A percentile compares a stretch with the other conserved stretches of the same genome.
phyloP scores from a whole-genome alignment of 2,113 vertebrate species.

The Plestiodon gilberti region DNA sequence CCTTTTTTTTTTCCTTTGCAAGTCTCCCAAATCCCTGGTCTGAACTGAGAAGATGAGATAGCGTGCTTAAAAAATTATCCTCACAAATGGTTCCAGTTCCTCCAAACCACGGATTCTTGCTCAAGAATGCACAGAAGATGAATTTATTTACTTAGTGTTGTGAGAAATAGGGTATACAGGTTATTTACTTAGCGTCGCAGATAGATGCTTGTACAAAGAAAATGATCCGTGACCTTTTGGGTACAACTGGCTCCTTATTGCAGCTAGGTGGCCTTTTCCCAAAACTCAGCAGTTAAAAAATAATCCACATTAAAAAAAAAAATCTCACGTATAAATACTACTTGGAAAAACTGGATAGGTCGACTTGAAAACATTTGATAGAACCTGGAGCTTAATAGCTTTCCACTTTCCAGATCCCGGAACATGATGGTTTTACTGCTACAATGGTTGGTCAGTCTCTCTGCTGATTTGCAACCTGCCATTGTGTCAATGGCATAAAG shows the following conservation, averaged over 20 bases:
- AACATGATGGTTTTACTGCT: no score
- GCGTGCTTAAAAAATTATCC: constrained; percentile 67
- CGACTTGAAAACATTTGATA: no score
- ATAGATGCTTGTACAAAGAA: constrained; percentile 38
- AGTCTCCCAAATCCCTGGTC: constrained; percentile 26
- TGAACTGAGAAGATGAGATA: constrained; percentile 74
- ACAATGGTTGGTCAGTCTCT: no score
- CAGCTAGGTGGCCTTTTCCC: background rate
- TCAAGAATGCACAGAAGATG: background rate
- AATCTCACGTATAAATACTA: no score
- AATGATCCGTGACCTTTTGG: constrained; percentile 12
- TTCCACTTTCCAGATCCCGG: no score
- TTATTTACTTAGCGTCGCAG: constrained; percentile 18
- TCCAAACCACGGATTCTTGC: constrained; percentile 52
- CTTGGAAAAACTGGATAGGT: no score
- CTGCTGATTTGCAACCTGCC: background rate
- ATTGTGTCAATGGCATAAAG: background rate
- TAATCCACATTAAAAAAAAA: no score
- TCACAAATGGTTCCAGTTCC: constrained; percentile 7
- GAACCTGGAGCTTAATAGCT: no score
- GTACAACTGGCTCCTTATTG: background rate
- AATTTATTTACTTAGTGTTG: constrained; percentile 49
- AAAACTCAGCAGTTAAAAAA: accelerated
- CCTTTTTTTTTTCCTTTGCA: constrained; percentile 30
- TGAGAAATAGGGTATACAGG: no score